phyloP scores from a whole-genome alignment of 1,140 invertebrate species.

The Hycleus phaleratus region DNA sequence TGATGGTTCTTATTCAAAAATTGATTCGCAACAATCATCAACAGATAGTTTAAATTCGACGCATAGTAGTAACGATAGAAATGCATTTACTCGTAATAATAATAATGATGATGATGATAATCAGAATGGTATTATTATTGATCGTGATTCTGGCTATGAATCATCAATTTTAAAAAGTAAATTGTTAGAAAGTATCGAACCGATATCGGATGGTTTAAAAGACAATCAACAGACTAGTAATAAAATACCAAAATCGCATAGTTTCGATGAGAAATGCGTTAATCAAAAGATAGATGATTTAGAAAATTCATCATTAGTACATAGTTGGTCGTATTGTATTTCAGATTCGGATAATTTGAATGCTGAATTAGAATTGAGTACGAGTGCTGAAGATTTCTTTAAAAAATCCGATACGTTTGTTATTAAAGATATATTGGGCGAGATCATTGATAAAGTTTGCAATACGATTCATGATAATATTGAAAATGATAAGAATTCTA shows the following conservation, averaged over 20 bases:
- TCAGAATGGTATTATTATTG: background rate
- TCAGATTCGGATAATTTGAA: slow-evolving; percentile 34
- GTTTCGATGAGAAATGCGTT: slow-evolving; percentile 37
- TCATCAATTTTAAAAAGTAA: slow-evolving; percentile 21
- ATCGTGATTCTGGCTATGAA: slow-evolving; percentile 31
- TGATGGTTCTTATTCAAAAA: slow-evolving; percentile 35
- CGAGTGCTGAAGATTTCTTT: slow-evolving; percentile 39
- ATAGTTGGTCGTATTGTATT: slow-evolving; percentile 39
- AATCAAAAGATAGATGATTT: slow-evolving; percentile 17
- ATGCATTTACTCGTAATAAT: no score
- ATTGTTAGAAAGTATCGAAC: slow-evolving; percentile 32
- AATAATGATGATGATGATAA: background rate
- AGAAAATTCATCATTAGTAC: slow-evolving; percentile 32
- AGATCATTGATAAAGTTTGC: slow-evolving; percentile 36
- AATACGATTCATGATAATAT: slow-evolving; percentile 11
- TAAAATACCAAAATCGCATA: slow-evolving; percentile 40
- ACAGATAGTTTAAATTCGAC: slow-evolving; percentile 34
- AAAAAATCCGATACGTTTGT: slow-evolving; percentile 27
- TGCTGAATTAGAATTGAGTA: slow-evolving; percentile 34
- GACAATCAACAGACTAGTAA: slow-evolving; percentile 27
- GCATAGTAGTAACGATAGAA: slow-evolving; percentile 17
- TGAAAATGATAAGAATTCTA: background rate
- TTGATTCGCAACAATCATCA: slow-evolving; percentile 34
- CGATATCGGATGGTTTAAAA: slow-evolving; percentile 35
- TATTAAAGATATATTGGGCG: slow-evolving; percentile 30